Percentiles rank a stretch among this genome's conserved stretches.
Conservation (phyloP, 37 sponge, comb jelly and placozoan species). For the Lycopodina hypogea region DNA sequence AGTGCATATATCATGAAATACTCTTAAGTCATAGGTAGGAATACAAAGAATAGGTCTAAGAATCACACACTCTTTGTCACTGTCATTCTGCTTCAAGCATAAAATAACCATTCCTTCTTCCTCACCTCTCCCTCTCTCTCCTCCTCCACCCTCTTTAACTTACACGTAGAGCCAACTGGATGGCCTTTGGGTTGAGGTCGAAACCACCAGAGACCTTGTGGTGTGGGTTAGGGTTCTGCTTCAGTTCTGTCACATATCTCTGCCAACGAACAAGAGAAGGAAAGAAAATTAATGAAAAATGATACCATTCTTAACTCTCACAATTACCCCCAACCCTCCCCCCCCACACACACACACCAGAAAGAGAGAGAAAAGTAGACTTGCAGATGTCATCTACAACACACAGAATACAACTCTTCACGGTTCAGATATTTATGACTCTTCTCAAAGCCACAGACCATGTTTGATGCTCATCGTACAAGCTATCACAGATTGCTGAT, state of each 20-base stretch:
- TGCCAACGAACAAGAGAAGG: background rate
- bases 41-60: no score
- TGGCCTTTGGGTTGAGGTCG: constrained; percentile 66
- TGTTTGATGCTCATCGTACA: no score
- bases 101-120: no score
- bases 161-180: constrained; percentile 66
- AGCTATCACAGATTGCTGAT: background rate
- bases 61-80: no score
- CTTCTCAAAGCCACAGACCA: no score
- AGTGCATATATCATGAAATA: no score
- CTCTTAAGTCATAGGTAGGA: no score
- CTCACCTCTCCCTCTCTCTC: background rate
- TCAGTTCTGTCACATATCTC: constrained; percentile 49
- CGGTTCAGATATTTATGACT: no score
- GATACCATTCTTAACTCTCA: background rate
- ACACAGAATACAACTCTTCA: no score
- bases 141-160: constrained; percentile 6
- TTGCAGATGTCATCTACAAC: no score
- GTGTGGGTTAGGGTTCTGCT: constrained; percentile 14
- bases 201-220: constrained; percentile 67
- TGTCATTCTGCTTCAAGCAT: no score
- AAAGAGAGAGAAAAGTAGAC: constrained; percentile 15
- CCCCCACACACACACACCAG: no score
- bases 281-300: background rate
- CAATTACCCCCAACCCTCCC: background rate